A percentile compares a stretch with the other conserved stretches of the same genome.
Conservation (phyloP, 2,797 vertebrate species). For the Neosilurus hyrtlii region DNA sequence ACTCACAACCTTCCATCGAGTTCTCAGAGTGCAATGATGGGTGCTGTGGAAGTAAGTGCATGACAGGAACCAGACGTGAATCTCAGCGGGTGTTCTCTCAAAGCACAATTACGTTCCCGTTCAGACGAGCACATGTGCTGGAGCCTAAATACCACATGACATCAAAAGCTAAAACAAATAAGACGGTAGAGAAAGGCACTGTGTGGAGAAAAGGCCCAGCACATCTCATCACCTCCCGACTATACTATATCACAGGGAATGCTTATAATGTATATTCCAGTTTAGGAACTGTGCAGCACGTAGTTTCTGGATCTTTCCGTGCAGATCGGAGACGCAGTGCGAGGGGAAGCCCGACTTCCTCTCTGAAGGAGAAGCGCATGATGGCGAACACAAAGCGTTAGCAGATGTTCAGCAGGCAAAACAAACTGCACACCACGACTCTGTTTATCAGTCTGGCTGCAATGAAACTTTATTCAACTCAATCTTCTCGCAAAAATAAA, state of each 20-base stretch:
- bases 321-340: neutral
- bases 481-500: neutral
- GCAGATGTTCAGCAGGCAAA: slow-evolving; percentile 24
- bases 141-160: neutral
- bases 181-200: neutral
- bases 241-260: neutral
- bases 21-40: neutral
- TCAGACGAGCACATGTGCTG: neutral
- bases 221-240: too few relatives aligned
- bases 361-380: slow-evolving; percentile 29
- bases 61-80: neutral
- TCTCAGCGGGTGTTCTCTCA: neutral
- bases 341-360: slow-evolving; percentile 41
- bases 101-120: neutral
- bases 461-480: neutral
- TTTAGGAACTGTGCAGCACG: neutral
- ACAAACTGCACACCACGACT: neutral
- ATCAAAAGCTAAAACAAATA: neutral
- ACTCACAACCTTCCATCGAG: neutral
- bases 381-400: slow-evolving; percentile 27
- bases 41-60: too few relatives aligned
- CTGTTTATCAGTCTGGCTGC: neutral
- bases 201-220: neutral
- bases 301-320: slow-evolving; percentile 7
- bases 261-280: neutral